Conservation (phyloP, 2,797 vertebrate species). For the Coracias cyanogaster region DNA sequence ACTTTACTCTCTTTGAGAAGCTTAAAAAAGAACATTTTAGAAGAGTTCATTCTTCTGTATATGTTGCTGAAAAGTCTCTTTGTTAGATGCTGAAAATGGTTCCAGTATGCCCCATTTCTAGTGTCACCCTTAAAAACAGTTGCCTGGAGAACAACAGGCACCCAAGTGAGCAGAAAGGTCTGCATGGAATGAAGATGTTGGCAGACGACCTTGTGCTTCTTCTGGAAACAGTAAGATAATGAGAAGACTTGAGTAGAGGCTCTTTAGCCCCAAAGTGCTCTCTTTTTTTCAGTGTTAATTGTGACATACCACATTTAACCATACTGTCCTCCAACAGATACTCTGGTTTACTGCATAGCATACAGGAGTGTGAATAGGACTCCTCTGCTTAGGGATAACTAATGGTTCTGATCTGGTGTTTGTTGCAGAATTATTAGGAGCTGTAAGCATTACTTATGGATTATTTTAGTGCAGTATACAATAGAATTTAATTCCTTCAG, state of each 20-base stretch:
- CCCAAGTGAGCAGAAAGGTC: not conserved
- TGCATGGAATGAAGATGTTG: not conserved
- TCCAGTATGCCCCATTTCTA: not conserved
- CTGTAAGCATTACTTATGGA: not conserved
- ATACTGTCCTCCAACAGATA: not conserved
- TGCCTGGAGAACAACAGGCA: not conserved
- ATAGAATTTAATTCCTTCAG: conserved; percentile 17
- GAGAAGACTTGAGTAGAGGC: not conserved
- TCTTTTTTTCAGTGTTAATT: not conserved
- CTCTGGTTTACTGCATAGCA: not conserved
- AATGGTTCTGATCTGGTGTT: not conserved
- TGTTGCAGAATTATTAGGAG: not conserved
- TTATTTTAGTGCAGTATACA: not conserved
- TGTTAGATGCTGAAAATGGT: not conserved
- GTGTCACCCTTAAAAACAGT: not conserved
- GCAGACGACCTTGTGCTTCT: not conserved
- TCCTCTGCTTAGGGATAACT: not conserved
- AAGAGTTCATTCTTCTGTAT: not conserved
- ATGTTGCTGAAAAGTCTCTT: not conserved
- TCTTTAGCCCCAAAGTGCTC: not conserved
- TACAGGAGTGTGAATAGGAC: not conserved
- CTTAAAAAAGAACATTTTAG: not conserved
- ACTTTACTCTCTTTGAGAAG: not conserved
- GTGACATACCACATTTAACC: not conserved
- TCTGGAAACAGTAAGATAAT: not conserved